Evolutionary conservation across 2,113 vertebrate species (phyloP).

Genomic region (Hemichromis elongatus): DNA sequence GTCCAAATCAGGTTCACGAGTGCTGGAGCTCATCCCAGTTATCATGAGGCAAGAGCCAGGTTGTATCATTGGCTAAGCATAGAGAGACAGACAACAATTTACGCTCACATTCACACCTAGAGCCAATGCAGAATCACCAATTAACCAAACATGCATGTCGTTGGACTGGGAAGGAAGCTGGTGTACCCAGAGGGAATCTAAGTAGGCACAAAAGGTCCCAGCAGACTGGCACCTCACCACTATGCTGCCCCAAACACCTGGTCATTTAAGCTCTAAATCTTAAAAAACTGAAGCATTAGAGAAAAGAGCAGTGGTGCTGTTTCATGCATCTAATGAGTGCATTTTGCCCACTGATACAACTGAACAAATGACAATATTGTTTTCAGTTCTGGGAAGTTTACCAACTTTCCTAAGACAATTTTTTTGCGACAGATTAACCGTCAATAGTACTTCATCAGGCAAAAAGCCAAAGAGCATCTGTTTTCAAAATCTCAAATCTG

Average conservation of each 20-base stretch:
- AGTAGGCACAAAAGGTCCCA: neutral
- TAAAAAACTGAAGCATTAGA: neutral
- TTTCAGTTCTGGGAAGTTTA: neutral
- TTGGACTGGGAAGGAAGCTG: neutral
- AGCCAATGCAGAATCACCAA: neutral
- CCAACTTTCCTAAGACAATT: neutral
- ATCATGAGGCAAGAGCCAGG: neutral
- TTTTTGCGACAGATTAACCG: too few species aligned
- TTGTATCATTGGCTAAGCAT: neutral
- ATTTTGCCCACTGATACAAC: neutral
- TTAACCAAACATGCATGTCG: neutral
- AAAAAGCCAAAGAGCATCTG: neutral
- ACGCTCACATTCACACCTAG: neutral
- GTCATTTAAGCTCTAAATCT: neutral
- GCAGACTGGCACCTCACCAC: neutral
- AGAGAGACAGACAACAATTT: neutral
- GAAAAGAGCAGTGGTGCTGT: neutral
- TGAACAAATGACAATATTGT: neutral
- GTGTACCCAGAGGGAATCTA: neutral
- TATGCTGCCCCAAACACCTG: neutral
- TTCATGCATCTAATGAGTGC: neutral
- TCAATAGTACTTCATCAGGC: neutral
- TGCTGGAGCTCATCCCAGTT: neutral
- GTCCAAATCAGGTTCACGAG: neutral
- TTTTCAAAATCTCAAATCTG: neutral